Evolutionary conservation across 2,888 invertebrate genomes (phyloP).

Genomic region (Siphlonurus alternatus): DNA sequence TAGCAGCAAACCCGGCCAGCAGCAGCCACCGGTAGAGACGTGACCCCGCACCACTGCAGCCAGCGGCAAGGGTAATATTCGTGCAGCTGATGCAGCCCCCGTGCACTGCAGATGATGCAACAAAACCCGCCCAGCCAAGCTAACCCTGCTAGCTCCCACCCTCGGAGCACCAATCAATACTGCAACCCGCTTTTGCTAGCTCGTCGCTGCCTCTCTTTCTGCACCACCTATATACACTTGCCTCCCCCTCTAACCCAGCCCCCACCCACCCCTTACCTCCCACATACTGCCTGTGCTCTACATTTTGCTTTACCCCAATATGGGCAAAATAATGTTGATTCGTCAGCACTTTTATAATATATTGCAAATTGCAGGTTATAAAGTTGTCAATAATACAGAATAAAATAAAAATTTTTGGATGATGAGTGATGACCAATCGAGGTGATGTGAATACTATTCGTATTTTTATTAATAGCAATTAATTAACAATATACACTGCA

Average conservation of each 20-base stretch:
- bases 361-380: no score
- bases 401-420: no score
- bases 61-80: not conserved
- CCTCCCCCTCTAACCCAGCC: not conserved
- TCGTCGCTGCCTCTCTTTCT: not conserved
- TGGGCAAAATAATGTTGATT: no score
- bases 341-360: no score
- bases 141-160: not conserved
- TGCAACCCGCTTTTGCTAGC: not conserved
- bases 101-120: not conserved
- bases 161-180: not conserved
- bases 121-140: no score
- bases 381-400: no score
- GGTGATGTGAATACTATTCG: no score
- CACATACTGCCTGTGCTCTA: no score
- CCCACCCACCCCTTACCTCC: no score
- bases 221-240: not conserved
- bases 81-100: not conserved
- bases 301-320: not conserved
- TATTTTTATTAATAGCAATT: no score
- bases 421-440: no score
- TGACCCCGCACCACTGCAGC: not conserved
- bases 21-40: not conserved
- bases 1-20: not conserved
- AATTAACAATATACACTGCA: no score